A percentile compares a stretch with the other conserved stretches of the same genome.
These are phyloP conservation scores for Huso huso DNA, from an alignment of 2,797 vertebrate species.

Conservation along the genomic window DNA sequence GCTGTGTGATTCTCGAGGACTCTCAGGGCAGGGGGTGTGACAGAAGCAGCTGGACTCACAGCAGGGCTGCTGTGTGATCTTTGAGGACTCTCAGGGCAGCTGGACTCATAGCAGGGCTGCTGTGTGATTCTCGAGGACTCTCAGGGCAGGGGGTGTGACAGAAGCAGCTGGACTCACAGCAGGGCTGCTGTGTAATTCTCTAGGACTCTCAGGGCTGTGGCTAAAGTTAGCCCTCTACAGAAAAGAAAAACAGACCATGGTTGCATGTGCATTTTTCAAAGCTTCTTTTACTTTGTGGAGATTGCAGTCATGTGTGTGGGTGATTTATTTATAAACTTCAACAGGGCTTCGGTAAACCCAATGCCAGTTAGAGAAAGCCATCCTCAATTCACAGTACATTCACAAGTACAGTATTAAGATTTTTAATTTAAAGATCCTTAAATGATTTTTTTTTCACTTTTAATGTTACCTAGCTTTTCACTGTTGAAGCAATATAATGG, in stretches of 20 bases:
- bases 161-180: slow-evolving; percentile 39
- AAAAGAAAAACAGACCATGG: not conserved
- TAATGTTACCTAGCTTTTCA: too few species aligned
- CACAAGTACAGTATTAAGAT: too few species aligned
- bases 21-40: slow-evolving; percentile 18
- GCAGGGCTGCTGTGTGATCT: slow-evolving; percentile 10
- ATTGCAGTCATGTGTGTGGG: too few species aligned
- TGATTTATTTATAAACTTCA: too few species aligned
- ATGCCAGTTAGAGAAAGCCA: too few species aligned
- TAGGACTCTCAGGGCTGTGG: not conserved
- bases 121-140: not conserved
- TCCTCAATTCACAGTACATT: too few species aligned
- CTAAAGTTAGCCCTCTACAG: not conserved
- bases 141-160: slow-evolving; percentile 22
- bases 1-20: not conserved
- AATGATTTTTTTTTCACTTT: too few species aligned
- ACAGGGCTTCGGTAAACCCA: too few species aligned
- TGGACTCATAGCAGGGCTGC: slow-evolving; percentile 31
- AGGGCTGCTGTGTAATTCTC: slow-evolving; percentile 8
- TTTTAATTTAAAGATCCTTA: too few species aligned
- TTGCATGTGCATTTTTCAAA: too few species aligned
- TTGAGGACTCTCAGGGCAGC: slow-evolving; percentile 19
- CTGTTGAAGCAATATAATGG: too few species aligned
- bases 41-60: slow-evolving; percentile 40
- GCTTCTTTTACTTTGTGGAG: too few species aligned